phyloP scores from a whole-genome alignment of 2,888 invertebrate genomes.

The Salticus scenicus region DNA sequence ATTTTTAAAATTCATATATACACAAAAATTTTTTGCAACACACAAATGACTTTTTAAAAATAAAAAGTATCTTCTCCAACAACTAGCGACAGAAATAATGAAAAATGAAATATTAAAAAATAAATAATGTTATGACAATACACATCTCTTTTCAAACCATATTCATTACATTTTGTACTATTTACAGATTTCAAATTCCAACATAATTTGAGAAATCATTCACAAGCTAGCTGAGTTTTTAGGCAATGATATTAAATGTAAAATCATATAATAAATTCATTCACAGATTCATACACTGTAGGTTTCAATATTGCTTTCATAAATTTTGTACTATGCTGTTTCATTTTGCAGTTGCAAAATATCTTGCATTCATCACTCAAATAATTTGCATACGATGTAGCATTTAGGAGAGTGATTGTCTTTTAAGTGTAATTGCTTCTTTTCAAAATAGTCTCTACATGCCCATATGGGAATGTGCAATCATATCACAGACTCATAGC shows the following conservation, averaged over 20 bases:
- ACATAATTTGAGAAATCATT: neutral
- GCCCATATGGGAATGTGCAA: constrained; percentile 65
- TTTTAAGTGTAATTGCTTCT: constrained; percentile 17
- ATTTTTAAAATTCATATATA: constrained; percentile 1
- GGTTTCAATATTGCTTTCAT: neutral
- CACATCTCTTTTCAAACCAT: neutral
- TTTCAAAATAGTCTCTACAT: constrained; percentile 59
- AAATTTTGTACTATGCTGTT: neutral
- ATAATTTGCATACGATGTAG: constrained; percentile 51
- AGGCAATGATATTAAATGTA: neutral
- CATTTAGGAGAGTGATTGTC: constrained; percentile 52
- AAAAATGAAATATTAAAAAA: constrained; percentile 1
- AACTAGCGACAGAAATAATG: neutral
- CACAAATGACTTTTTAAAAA: neutral
- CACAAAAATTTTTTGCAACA: neutral
- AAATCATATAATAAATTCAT: neutral
- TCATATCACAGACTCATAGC: constrained; percentile 69
- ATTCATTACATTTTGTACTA: neutral
- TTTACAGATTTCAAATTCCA: neutral
- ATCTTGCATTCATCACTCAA: neutral
- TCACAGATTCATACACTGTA: neutral
- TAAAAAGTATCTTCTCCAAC: neutral
- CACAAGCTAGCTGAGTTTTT: neutral
- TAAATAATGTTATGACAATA: constrained; percentile 6
- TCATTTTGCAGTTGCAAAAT: neutral